phyloP scores from a whole-genome alignment of 1,140 invertebrate species.

The Microplitis demolitor region DNA sequence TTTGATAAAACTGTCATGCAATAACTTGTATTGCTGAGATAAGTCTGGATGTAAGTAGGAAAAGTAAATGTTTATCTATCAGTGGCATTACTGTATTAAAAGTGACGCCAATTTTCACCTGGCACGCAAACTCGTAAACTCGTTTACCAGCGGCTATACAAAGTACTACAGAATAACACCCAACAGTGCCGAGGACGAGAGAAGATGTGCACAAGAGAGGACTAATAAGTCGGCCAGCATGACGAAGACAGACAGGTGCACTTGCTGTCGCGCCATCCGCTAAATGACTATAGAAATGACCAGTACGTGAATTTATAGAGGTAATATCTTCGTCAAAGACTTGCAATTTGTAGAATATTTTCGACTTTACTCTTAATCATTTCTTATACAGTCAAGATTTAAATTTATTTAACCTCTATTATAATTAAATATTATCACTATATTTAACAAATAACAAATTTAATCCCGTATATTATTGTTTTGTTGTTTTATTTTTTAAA shows the following conservation, averaged over 20 bases:
- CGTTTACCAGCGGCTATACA: background rate
- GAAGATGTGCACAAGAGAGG: background rate
- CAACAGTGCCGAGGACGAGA: slow-evolving; percentile 6
- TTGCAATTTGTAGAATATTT: background rate
- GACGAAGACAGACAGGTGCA: slow-evolving; percentile 23
- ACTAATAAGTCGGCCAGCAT: slow-evolving; percentile 23
- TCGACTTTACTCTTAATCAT: background rate
- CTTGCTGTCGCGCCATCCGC: background rate
- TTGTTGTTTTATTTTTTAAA: too few relatives aligned
- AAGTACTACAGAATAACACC: slow-evolving; percentile 1
- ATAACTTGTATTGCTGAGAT: background rate
- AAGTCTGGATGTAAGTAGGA: background rate
- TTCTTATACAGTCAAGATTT: too few relatives aligned
- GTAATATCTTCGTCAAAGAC: background rate
- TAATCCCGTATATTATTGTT: too few relatives aligned
- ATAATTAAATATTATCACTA: too few relatives aligned
- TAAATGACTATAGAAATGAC: slow-evolving; percentile 10
- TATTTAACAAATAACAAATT: too few relatives aligned
- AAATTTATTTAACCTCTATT: too few relatives aligned
- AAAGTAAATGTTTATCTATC: background rate
- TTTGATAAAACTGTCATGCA: background rate
- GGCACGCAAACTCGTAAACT: slow-evolving; percentile 9
- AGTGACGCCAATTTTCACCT: slow-evolving; percentile 26
- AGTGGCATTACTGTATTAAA: background rate
- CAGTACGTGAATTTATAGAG: background rate